Base-by-base conservation (phyloP, 2,797 vertebrate species). In the Prunella strophiata region DNA sequence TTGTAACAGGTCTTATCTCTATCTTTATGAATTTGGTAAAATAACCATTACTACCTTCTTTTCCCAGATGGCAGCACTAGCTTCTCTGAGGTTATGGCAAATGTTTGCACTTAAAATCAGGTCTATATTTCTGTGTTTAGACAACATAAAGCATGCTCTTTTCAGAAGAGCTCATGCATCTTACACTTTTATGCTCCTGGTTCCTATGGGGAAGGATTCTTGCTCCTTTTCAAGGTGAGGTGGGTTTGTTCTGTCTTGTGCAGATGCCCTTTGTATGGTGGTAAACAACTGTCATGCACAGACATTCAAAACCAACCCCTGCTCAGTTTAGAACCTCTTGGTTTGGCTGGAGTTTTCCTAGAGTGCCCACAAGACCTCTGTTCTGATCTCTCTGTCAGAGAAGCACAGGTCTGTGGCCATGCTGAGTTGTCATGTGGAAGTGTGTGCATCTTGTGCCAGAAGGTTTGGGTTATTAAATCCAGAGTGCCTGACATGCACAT, bases 381-480 rank as follows among this genome's bases (percentile, higher is more conserved):
- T 34, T 68, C 62, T 81, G 42, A 55, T 50, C 7, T 86, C 21
- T 50, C 32, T 73, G 27, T 63, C 63, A 54, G 50, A 63, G 66
- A 65, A 40, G 58, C 23, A 78, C 43, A 83, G 38, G 17, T 48
- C 65, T 0, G 0, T 43, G 58, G 58, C n/a, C 0, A 2, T 4
- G 54, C 36, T 45, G 67, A 76, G 16, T 29, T 79, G 13, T n/a
- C 17, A 2, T 15, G 18, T 73, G 52, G 45, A 74, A 67, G 11
- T 21, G 22, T 0, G 0, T 58, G 40, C 19, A 32, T 68, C 47
- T 59, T 81, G 38, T 38, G 19, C 45, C 45, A 63, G 34, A 85
- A 55, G 52, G 45, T 34, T 78, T 73, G 47, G 9, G 22, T 10
- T 43, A 22, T 70, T 75, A 51, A 63, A 25, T 55, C 52, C 42